Base-by-base conservation (phyloP, 2,113 vertebrate genomes). In the Chelonoidis abingdonii region DNA sequence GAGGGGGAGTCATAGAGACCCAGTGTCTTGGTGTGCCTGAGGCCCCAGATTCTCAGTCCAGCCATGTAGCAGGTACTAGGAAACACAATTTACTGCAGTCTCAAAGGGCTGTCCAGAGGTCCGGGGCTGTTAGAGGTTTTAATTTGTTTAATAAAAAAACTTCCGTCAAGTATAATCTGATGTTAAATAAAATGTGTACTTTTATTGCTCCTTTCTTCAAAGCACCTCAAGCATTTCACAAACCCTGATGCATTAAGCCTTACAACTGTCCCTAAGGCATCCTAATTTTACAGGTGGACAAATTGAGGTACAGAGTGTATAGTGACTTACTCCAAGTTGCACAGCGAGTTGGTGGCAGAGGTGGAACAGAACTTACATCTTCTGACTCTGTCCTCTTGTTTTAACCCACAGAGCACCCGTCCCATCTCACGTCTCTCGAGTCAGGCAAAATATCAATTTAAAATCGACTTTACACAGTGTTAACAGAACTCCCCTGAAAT, bases 221-320 rank as follows among this genome's bases (percentile, higher is more conserved):
- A 91, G 87, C 76, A 76, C 89, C 90, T 82, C 53, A 78, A 92
- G 24, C 84, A 83, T 83, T 89, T 84, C 89, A 83, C 59, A 76
- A 92, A 94, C 88, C 81, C 83, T 95, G 91, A 93, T 93, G 84
- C 89, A 92, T 95, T 95, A 92, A 94, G 95, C 90, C 72, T 53
- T 52, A 47, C 31, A 95, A 91, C 80, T 31, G 89, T 80, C 83
- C 69, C 5, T 1, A 59, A 79, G 62, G 47, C 44, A 52, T 27
- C 53, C 65, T 57, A 76, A 52, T 69, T n/a, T 69, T 69, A 69
- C 84, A 92, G 91, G 85, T 93, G 76, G 89, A 62, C 83, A 95
- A 78, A 92, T 86, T 62, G 59, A 90, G 75, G 80, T 9, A 89
- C 53, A 84, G 57, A 78, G 41, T 65, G 44, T 65, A 93, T 90